Percentiles rank a stretch among this genome's conserved stretches.
Conservation (phyloP, 2,113 vertebrate species). For the Tupaia chinensis region DNA sequence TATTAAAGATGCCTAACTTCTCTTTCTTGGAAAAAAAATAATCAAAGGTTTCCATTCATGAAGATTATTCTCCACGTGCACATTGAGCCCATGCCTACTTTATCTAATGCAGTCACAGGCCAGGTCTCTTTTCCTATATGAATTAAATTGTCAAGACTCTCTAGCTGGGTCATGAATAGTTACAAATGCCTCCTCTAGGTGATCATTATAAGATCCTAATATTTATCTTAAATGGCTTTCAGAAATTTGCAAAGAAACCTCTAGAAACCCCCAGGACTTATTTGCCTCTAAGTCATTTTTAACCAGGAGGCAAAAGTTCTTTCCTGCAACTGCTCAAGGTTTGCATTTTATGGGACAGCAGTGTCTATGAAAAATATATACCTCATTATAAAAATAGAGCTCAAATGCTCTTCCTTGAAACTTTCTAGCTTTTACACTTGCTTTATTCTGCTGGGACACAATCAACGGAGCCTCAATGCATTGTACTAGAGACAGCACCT, state of each 20-base stretch:
- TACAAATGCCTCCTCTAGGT: not conserved
- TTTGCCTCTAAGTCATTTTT: conserved; percentile 48
- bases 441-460: not conserved
- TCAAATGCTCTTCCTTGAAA: not conserved
- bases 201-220: not conserved
- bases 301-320: not conserved
- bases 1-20: not conserved
- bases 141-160: conserved; percentile 13
- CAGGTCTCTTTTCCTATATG: not conserved
- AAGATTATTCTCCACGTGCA: not conserved
- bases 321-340: not conserved
- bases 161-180: not conserved
- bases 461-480: conserved; percentile 29
- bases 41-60: not conserved
- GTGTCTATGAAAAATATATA: conserved; percentile 17
- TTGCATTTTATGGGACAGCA: not conserved
- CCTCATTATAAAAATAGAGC: not conserved
- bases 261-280: not conserved
- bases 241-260: conserved; percentile 45
- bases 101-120: not conserved
- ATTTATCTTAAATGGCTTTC: conserved; percentile 14
- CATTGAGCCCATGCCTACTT: not conserved
- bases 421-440: not conserved
- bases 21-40: not conserved
- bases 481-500: conserved; percentile 13